phyloP scores from a whole-genome alignment of 1,140 invertebrate species.

The Nylanderia fulva region DNA sequence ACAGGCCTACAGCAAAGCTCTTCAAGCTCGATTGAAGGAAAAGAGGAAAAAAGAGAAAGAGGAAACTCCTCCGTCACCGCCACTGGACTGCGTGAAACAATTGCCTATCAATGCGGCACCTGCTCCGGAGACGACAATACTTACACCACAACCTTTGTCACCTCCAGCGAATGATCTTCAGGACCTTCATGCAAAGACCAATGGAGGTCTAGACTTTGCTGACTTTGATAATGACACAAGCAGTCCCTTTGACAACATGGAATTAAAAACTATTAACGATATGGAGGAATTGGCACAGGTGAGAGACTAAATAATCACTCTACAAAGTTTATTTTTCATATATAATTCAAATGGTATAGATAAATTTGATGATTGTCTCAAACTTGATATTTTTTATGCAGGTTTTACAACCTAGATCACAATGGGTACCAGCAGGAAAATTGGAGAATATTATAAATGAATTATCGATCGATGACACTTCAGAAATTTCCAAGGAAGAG shows the following conservation, averaged over 20 bases:
- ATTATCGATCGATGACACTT: constrained; percentile 74
- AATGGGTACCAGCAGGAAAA: constrained; percentile 79
- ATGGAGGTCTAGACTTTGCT: constrained; percentile 88
- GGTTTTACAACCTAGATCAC: constrained; percentile 83
- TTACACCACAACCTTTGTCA: constrained; percentile 81
- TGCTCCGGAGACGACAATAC: constrained; percentile 80
- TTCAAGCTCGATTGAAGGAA: constrained; percentile 87
- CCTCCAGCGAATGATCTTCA: constrained; percentile 76
- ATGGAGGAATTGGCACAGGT: constrained; percentile 93
- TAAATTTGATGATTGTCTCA: background rate
- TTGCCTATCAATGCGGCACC: constrained; percentile 86
- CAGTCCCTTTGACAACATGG: constrained; percentile 96
- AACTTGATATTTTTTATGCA: constrained; percentile 44
- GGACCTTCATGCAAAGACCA: constrained; percentile 76
- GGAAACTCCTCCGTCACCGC: constrained; percentile 80
- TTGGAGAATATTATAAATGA: constrained; percentile 80
- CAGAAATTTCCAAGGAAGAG: constrained; percentile 64
- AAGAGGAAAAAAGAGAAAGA: constrained; percentile 86
- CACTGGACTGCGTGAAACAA: constrained; percentile 83
- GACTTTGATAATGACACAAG: constrained; percentile 96
- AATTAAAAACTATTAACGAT: constrained; percentile 96
- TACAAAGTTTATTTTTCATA: background rate
- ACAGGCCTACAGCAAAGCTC: constrained; percentile 87
- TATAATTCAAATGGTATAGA: background rate
- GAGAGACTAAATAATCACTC: constrained; percentile 77